phyloP scores from a whole-genome alignment of 2,888 invertebrate genomes.

The Metallyticus violacea region DNA sequence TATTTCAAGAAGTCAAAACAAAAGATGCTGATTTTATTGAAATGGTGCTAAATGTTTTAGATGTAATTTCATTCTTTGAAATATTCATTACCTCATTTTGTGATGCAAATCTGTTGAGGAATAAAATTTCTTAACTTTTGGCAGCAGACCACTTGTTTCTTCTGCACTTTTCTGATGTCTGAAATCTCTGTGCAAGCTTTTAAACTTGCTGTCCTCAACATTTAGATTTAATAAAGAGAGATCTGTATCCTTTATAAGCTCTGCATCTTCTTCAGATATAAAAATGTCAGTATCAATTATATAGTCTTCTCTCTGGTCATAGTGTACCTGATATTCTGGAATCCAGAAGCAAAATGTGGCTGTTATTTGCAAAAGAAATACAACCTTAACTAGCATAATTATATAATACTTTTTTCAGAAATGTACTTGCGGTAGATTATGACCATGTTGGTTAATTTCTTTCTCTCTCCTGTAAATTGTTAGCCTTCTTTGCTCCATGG shows the following conservation, averaged over 20 bases:
- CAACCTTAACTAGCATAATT: background rate
- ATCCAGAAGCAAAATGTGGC: background rate
- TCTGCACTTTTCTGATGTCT: slow-evolving; percentile 3
- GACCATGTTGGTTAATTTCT: too few species aligned
- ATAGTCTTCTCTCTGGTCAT: slow-evolving; percentile 38
- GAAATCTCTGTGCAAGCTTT: background rate
- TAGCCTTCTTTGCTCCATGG: too few species aligned
- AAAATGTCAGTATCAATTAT: slow-evolving; percentile 43
- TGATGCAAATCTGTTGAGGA: background rate
- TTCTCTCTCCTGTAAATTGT: background rate
- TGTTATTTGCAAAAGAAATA: background rate
- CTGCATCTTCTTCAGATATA: slow-evolving; percentile 43
- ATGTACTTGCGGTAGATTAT: background rate
- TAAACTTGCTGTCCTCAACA: background rate
- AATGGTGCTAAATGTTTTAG: too few species aligned
- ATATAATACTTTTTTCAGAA: too few species aligned
- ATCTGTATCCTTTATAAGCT: slow-evolving; percentile 43
- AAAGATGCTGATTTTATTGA: too few species aligned
- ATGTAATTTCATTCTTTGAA: too few species aligned
- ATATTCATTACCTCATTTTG: background rate
- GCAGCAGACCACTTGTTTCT: background rate
- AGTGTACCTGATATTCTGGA: background rate
- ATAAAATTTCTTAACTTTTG: background rate
- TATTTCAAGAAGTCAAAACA: too few species aligned
- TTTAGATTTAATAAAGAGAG: slow-evolving; percentile 37